A percentile compares a stretch with the other conserved stretches of the same genome.
Evolutionary conservation across 2,888 invertebrate species (phyloP).

Genomic region (Ceriagrion tenellum): DNA sequence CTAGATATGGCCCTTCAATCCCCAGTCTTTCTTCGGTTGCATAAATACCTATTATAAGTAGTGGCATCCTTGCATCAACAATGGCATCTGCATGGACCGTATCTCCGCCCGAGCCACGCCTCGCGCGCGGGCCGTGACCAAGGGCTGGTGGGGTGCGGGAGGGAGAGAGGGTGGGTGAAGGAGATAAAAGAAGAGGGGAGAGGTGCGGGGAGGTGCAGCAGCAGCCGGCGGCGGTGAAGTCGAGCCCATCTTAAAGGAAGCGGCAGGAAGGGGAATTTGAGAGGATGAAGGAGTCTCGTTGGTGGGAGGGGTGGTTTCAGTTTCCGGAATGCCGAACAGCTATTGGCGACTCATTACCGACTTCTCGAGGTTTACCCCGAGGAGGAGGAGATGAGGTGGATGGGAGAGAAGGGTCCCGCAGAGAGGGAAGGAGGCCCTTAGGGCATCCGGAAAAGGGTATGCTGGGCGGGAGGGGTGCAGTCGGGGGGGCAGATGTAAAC

Average conservation of each 20-base stretch:
- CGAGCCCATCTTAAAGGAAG: neutral
- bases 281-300: neutral
- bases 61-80: too few relatives aligned
- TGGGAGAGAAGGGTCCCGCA: neutral
- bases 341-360: conserved; percentile 65
- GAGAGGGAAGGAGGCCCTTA: neutral
- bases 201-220: neutral
- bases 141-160: too few relatives aligned
- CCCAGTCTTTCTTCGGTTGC: too few relatives aligned
- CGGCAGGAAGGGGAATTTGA: neutral
- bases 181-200: too few relatives aligned
- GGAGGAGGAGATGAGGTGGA: neutral
- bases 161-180: neutral
- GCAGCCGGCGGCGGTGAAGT: neutral
- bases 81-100: too few relatives aligned
- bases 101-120: too few relatives aligned
- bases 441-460: neutral
- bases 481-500: neutral
- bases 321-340: conserved; percentile 64
- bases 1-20: too few relatives aligned
- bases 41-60: too few relatives aligned
- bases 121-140: too few relatives aligned
- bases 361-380: conserved; percentile 45
- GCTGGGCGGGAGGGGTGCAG: neutral
- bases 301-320: neutral